Base-by-base conservation (phyloP, 2,113 vertebrate species). In the Tragelaphus buxtoni region DNA sequence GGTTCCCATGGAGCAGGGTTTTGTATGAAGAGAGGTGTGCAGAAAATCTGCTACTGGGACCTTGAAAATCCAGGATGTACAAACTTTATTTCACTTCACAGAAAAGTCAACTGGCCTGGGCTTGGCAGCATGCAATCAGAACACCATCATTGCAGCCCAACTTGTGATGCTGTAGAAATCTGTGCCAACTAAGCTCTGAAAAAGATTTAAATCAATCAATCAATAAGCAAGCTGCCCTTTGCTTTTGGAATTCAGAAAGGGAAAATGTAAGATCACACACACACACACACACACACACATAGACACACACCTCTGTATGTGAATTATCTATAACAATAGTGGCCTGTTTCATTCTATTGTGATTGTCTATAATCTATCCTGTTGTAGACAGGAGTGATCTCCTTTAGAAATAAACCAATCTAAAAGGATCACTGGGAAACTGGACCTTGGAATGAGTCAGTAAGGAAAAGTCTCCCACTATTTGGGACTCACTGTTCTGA, bases 1-100 rank as follows among this genome's bases (percentile, higher is more conserved):
- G 49, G 77, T 92, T 97, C 97, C 85, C 97, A 96, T 79, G 76
- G 92, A 94, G 20, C 24, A 9, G 22, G 45, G 63, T 35, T 91
- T 85, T 90, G 47, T 77, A 60, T 47, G 56, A 95, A 91, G 82
- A 61, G 17, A 89, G 26, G 26, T 1, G 4, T 30, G 12, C 58
- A 96, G 60, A 93, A 85, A 83, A 56, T 53, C 84, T 65, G 17
- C 47, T 53, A 42, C 39, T 82, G 30, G 45, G 61, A 91, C 22
- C 56, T 85, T 79, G 28, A 86, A 95, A 90, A 92, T n/a, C n/a
- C 77, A 82, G 8, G 49, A 39, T 45, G 9, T 53, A 51, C 65
- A 88, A 26, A 72, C 17, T 80, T 60, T 28, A 80, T 86, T 88
- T 90, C 32, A 69, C 35, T 85, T 96, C 18, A 58, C 17, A 24